Base-by-base conservation (phyloP, 2,113 vertebrate species). In the Gymnogyps californianus region DNA sequence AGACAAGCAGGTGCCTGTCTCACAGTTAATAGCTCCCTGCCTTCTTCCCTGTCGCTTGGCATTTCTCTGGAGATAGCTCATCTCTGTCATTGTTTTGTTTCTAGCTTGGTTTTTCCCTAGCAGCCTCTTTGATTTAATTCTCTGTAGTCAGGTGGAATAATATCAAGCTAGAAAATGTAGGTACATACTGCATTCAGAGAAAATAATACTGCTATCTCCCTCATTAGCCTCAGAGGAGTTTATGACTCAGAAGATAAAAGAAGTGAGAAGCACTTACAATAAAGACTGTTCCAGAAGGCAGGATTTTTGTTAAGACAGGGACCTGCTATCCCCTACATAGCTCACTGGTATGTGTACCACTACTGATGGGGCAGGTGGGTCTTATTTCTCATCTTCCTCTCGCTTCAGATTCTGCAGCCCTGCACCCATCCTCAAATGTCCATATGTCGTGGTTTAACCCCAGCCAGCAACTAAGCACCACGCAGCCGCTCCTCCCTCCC, bases 81-180 rank as follows among this genome's bases (percentile, higher is more conserved):
- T 79, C 44, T 85, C 66, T 91, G 61, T n/a, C 1, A 0, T n/a
- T 78, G 47, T 89, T 96, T 95, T 91, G 66, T 95, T 96, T 89
- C 77, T 72, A 77, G 19, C 62, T 74, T 89, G 44, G 5, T 74
- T 96, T 93, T 89, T 74, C 36, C 59, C 58, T 80, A 58, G 69
- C 66, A 96, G 32, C 62, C 38, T 85, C 78, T 95, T 96, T 93
- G 66, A 90, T 91, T 94, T 93, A 85, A 83, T 76, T 91, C 66
- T 91, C 74, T 85, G 38, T 80, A 93, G 44, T 87, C 78, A 65
- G 38, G 13, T 86, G 42, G 34, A 94, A 84, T 82, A 93, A 89
- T 38, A 91, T 47, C 36, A 90, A 80, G 38, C 70, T 74, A 61
- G 94, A 82, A 94, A 95, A 94, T 70, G 49, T 83, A 88, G 61